Base-by-base conservation (phyloP, 1,140 invertebrate species). In the Parapsyche elsis region DNA sequence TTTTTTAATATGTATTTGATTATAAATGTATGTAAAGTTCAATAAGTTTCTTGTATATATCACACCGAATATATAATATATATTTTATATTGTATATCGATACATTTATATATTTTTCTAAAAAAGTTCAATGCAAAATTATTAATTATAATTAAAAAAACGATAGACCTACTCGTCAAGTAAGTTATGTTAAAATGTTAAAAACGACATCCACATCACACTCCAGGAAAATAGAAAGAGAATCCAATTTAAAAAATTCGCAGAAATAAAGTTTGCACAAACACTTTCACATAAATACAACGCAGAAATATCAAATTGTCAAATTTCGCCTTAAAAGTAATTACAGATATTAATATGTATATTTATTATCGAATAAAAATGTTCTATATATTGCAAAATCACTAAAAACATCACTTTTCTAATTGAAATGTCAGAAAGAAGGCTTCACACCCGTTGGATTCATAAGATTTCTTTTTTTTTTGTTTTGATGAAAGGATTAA, bases 401-500 rank as follows among this genome's bases (percentile, higher is more conserved):
- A 83, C 82, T 83, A 83, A 81, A 38, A 81, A 76, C 80, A 81
- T 81, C 80, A 81, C 80, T 83, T 83, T 81, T 83, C 82, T 83
- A 83, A 83, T 83, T 83, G 82, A 83, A 83, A 83, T 83, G 80
- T 83, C 80, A 78, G 80, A 83, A 81, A 83, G 81, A 83, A 83
- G 82, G 82, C 82, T 81, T 78, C 70, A 71, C 78, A 81, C 82
- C 82, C 80, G 75, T 78, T 64, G 76, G 64, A 83, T 80, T 81
- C 80, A 83, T 83, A 81, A 83, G 82, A 83, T 81, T 79, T 76
- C 75, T 80, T 71, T 71, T 71, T 67, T 71, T 71, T 71, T 73
- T 67, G 1, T 67, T 26, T 38, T 71, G 70, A 75, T 75, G 73
- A 75, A 57, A 75, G 24, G 24, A 12, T 67, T 23, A 67, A 24